Base-by-base conservation (phyloP, 2,797 vertebrate genomes). In the Anabas testudineus region DNA sequence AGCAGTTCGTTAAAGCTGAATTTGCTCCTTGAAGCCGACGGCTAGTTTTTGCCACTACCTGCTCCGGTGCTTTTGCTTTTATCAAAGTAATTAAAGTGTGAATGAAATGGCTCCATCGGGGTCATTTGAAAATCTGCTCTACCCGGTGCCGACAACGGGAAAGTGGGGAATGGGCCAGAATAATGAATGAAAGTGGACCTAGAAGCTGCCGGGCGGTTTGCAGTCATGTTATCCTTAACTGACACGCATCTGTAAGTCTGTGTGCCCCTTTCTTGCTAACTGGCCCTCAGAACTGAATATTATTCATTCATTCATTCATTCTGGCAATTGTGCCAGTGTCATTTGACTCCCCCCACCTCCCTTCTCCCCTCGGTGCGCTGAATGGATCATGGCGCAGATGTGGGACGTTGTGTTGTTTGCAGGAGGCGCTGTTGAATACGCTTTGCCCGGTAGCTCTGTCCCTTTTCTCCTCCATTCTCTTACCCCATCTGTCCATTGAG, bases 401-500 rank as follows among this genome's bases (percentile, higher is more conserved):
- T 78, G 78, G 74, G 79, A 84, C 83, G 68, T 13, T 78, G 74
- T 64, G 70, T 61, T 75, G 80, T 71, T 75, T 86, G 56, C 77
- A 86, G 86, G 82, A 85, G 87, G 74, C 65, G 80, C 88, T 78
- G 82, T 85, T 87, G 75, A 82, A 80, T 84, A 42, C 70, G 76
- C 2, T 72, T 69, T 70, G 75, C 78, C 79, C 66, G 26, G 69
- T 73, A 70, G 87, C 66, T 41, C 69, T 74, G 43, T 56, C 48
- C 22, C 24, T 19, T 53, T 15, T 16, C 0, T 8, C 2, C 10
- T 34, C 13, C 14, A 26, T 48, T 46, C 42, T 22, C 28, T 37
- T 4, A 19, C 41, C 13, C 60, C 69, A 47, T 72, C 47, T 34
- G 32, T 60, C 65, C 24, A 26, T 71, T 69, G 43, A 73, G 13